Evolutionary conservation across 2,888 invertebrate genomes (phyloP), one percentile per base, ranked within the genome.

Genomic region (Acanthosepion lycidas): DNA sequence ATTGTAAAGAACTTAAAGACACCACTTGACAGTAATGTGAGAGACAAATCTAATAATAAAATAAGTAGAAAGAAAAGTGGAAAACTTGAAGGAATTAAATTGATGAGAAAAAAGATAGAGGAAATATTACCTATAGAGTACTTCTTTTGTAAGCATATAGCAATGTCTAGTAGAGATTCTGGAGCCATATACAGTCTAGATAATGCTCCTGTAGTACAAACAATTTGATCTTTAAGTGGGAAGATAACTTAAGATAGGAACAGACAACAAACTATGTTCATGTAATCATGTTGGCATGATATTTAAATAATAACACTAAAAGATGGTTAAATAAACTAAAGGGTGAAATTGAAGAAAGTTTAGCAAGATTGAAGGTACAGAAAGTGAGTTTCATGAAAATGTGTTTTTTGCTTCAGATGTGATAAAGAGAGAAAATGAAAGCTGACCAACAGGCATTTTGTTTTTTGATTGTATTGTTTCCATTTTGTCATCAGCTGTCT

Each of bases 51-150:
- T 78, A 78, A 78, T 78, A 78, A n/a, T 78, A 78, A 78, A 78
- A n/a, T 78, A 78, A 78, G 33, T 78, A 78, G 78, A 78, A n/a
- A 78, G 78, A 78, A 78, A n/a, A 78, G n/a, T n/a, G 78, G n/a
- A 78, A 78, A 78, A 78, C 78, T 78, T 33, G 15, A 78, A 78
- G 78, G 33, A 78, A 78, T 78, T n/a, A 78, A 78, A 33, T 78
- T 78, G n/a, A 78, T 33, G 78, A 0, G 78, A 12, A 12, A n/a
- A 55, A 78, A 78, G n/a, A n/a, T n/a, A 78, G n/a, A 78, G n/a
- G n/a, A n/a, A 78, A 78, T 8, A 78, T n/a, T 78, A 78, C 15
- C 78, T 78, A n/a, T n/a, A 33, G n/a, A 78, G n/a, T 78, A 78
- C 18, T 78, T 78, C n/a, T 78, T 78, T 33, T 78, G 78, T 33